Percentiles rank a stretch among this genome's conserved stretches.
Conservation (phyloP, 2,797 vertebrate genomes). For the Apogon talboti region DNA sequence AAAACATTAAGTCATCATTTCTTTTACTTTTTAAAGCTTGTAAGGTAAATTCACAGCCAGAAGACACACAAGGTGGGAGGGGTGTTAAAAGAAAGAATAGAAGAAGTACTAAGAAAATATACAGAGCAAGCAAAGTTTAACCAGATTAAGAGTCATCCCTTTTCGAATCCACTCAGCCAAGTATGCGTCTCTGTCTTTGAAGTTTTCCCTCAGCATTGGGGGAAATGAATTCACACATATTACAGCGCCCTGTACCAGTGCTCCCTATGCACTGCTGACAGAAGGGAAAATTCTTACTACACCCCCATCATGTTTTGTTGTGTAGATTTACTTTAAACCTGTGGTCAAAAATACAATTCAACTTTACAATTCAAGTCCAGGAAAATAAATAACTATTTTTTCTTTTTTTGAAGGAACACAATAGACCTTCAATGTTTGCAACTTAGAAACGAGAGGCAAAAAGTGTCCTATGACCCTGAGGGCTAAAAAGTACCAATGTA, state of each 20-base stretch:
- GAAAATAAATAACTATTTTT: constrained; percentile 55
- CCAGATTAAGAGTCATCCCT: constrained; percentile 83
- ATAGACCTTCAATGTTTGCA: constrained; percentile 33
- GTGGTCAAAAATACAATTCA: constrained; percentile 55
- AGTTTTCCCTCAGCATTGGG: constrained; percentile 64
- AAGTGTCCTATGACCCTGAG: constrained; percentile 33
- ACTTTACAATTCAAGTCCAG: constrained; percentile 41
- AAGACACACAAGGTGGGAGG: constrained; percentile 25
- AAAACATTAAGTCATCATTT: constrained; percentile 60
- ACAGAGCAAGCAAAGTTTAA: constrained; percentile 83
- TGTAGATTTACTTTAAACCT: constrained; percentile 71
- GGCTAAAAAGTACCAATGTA: constrained; percentile 46
- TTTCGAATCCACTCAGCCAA: constrained; percentile 78
- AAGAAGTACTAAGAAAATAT: constrained; percentile 68
- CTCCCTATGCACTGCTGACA: constrained; percentile 79
- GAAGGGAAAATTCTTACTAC: constrained; percentile 63
- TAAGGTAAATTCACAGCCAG: constrained; percentile 11
- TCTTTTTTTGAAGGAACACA: constrained; percentile 34
- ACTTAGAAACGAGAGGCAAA: constrained; percentile 27
- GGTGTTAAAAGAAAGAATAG: constrained; percentile 50
- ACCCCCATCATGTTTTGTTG: constrained; percentile 29
- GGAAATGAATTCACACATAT: constrained; percentile 76
- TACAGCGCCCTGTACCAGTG: constrained; percentile 39
- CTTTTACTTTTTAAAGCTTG: constrained; percentile 43
- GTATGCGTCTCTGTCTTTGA: constrained; percentile 72